Base-by-base conservation (phyloP, 2,113 vertebrate genomes). In the Prionailurus bengalensis region DNA sequence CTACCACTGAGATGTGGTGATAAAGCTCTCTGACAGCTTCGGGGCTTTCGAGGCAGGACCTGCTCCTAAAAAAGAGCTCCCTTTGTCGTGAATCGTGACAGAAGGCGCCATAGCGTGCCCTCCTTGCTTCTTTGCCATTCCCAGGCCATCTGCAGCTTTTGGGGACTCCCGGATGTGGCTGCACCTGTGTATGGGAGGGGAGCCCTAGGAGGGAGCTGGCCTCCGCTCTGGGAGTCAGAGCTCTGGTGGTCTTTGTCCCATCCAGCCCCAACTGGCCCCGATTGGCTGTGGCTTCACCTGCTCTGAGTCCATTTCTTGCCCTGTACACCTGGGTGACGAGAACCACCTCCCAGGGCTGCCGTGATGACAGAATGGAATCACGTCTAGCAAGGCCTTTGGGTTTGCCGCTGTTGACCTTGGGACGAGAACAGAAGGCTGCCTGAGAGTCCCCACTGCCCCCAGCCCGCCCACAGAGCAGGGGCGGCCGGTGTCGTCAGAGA, bases 161-260 rank as follows among this genome's bases (percentile, higher is more conserved):
- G 45, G 63, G 81, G n/a, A 33, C 39, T 63, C 4, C 45, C 3
- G 16, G 48, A 36, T 17, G 42, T 7, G 58, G 29, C n/a, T 1
- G 8, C 9, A 83, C 15, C 31, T 58, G 7, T 73, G 15, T 45
- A 45, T 42, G 71, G n/a, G 25, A 45, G 78, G 29, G 29, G 13
- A 29, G 9, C 16, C 16, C 45, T 15, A 6, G 11, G 6, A 10
- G 45, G 23, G 31, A 21, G 7, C 11, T 0, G 19, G 27, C 61
- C 51, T 45, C 23, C 3, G 0, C 66, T 8, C 39, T 70, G 68
- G 39, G 42, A 8, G 63, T 79, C 19, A 27, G n/a, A 45, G 36
- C 21, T 39, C 7, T 17, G 11, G 42, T 0, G 4, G 33, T 76
- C 68, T 74, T 48, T 0, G 15, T n/a, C 23, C 29, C 25, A 6